Base-by-base conservation (phyloP, 2,797 vertebrate species). In the Myotis findleyi region DNA sequence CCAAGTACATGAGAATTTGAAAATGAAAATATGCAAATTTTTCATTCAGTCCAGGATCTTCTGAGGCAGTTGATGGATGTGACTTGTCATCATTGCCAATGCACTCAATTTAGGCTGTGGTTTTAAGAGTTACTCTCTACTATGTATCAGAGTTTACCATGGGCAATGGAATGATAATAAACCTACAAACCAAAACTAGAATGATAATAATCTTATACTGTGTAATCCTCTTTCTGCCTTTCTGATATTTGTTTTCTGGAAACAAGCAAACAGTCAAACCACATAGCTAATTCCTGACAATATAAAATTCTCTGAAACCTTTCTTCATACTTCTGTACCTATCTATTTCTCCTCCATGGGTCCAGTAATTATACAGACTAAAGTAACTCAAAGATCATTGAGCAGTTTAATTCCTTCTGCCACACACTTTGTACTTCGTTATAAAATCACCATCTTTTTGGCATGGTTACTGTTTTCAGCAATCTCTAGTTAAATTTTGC, bases 21-120 rank as follows among this genome's bases (percentile, higher is more conserved):
- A 95, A 96, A 72, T 51, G n/a, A 95, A 95, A 97, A 92, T 89
- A 95, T 68, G 85, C 7, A 90, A 53, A 96, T 92, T 57, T 93
- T 30, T 68, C 73, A 86, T 71, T 53, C 11, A 79, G 33, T 55
- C 53, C 75, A 72, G 75, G 11, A 93, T 91, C 27, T 83, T 94
- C 68, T 85, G 69, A 93, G 38, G 27, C 64, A 62, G n/a, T 73
- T 76, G 64, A 89, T 27, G 1, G 68, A 53, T 55, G 3, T 71
- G 53, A 89, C 6, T 76, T 73, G n/a, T 59, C 53, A 41, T 57
- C 72, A 23, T 14, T 75, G 91, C 69, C 88, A 94, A 30, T 13
- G 36, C 0, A 41, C 38, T 55, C 25, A 33, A 33, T 64, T 76
- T n/a, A 36, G 4, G 36, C 20, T 93, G 76, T 73, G 38, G 80